Conservation (phyloP, 2,888 invertebrate genomes). For the Branchipolynoe longqiensis region DNA sequence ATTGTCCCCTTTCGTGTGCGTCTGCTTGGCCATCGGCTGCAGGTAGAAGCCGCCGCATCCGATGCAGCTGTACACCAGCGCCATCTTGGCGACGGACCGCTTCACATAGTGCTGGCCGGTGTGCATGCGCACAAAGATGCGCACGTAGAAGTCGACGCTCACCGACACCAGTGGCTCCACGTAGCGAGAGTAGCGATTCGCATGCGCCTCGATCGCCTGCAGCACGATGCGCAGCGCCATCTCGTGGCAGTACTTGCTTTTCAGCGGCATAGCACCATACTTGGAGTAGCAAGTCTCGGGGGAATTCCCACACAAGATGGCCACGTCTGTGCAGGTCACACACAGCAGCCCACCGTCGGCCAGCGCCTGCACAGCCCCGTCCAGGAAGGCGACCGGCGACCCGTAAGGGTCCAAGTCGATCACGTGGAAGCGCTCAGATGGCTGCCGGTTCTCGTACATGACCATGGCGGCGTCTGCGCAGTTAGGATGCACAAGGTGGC, state of each 20-base stretch:
- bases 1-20: conserved; percentile 74
- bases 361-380: conserved; percentile 80
- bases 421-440: conserved; percentile 89
- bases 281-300: conserved; percentile 96
- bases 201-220: conserved; percentile 93
- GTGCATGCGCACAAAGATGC: conserved; percentile 93
- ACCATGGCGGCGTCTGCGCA: conserved; percentile 90
- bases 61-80: conserved; percentile 93
- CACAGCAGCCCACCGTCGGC: conserved; percentile 89
- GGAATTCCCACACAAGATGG: conserved; percentile 94
- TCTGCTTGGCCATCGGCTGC: conserved; percentile 87
- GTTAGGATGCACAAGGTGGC: conserved; percentile 88
- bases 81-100: conserved; percentile 88
- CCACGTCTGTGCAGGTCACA: conserved; percentile 98
- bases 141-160: conserved; percentile 97
- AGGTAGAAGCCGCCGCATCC: conserved; percentile 92
- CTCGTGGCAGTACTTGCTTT: conserved; percentile 91
- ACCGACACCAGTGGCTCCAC: conserved; percentile 94
- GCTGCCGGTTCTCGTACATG: conserved; percentile 84
- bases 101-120: conserved; percentile 93
- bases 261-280: conserved; percentile 94
- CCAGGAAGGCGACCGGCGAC: conserved; percentile 93
- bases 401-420: conserved; percentile 99
- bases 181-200: conserved; percentile 95
- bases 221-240: conserved; percentile 96